Evolutionary conservation across 2,113 vertebrate species (phyloP), one percentile per base, ranked within the genome.

Genomic region (Pygathrix nemaeus): DNA sequence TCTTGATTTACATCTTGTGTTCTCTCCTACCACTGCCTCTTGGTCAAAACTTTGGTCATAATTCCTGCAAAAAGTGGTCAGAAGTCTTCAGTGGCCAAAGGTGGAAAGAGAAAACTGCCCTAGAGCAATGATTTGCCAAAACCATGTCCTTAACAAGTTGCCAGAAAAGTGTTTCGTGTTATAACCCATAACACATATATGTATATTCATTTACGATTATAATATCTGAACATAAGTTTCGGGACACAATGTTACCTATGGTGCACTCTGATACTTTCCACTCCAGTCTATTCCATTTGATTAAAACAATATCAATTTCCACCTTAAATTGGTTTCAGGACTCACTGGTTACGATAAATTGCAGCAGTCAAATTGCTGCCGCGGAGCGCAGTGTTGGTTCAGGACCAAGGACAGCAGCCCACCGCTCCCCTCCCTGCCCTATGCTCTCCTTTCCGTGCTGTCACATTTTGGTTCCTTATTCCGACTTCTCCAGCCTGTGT

Each of bases 401-500:
- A 97, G 96, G 3, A 94, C 96, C 83, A 76, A 38, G 88, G 81
- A 72, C 78, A 91, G 82, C 23, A 20, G 8, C 35, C 61, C 20
- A 14, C 1, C 23, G 25, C 21, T 27, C 21, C 5, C 38, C 3
- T 21, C 2, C 52, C 0, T 12, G 1, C 3, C 0, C 0, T 0
- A 2, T 10, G 27, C 20, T 30, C 18, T 6, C 8, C 45, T 21
- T 14, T 13, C n/a, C 72, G 40, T 16, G 38, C 8, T 14, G 9
- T 32, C 23, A 1, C 5, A 8, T 30, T 78, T 30, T 16, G 52
- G 12, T n/a, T 88, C 35, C n/a, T 79, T 57, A 3, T 25, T 21
- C 30, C 21, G 17, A 64, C 7, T 14, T 50, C 40, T 91, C 30
- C 40, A 48, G 55, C 55, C 57, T 79, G 35, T 13, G 23, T n/a